Conservation (phyloP, 2,797 vertebrate genomes). For the Hirundo rustica region DNA sequence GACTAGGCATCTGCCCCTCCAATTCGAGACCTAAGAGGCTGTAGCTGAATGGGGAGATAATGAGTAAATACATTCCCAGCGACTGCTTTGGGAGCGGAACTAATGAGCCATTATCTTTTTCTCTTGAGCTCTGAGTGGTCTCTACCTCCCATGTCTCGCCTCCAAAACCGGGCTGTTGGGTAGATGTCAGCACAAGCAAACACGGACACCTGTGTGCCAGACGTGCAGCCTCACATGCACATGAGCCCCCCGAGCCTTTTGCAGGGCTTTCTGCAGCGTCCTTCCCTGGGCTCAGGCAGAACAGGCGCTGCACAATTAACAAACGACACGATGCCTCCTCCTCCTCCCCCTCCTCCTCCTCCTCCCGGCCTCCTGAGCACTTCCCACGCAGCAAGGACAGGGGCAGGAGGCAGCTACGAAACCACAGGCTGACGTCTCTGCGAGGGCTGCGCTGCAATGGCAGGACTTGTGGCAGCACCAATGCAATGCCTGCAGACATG, state of each 20-base stretch:
- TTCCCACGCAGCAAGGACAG: not conserved
- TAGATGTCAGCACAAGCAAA: not conserved
- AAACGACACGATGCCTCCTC: not conserved
- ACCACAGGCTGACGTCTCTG: rapidly evolving
- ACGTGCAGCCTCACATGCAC: not conserved
- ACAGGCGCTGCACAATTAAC: rapidly evolving
- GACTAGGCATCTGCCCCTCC: conserved; percentile 55
- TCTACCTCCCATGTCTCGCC: not conserved
- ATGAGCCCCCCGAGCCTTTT: rapidly evolving
- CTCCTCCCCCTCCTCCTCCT: not conserved
- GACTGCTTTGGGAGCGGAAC: conserved; percentile 33
- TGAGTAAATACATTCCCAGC: conserved; percentile 45
- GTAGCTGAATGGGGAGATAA: conserved; percentile 59
- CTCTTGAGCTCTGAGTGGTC: not conserved
- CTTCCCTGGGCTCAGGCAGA: not conserved
- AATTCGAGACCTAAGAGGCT: conserved; percentile 54
- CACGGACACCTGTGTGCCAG: not conserved
- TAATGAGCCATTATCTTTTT: conserved; percentile 30
- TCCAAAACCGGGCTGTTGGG: not conserved
- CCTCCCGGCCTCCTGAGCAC: not conserved
- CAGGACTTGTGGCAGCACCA: not conserved
- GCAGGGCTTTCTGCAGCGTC: not conserved
- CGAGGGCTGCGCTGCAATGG: rapidly evolving
- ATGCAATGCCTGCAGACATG: not conserved
- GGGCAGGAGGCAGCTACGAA: not conserved